Base-by-base conservation (phyloP, 2,797 vertebrate species). In the Novumbra hubbsi region DNA sequence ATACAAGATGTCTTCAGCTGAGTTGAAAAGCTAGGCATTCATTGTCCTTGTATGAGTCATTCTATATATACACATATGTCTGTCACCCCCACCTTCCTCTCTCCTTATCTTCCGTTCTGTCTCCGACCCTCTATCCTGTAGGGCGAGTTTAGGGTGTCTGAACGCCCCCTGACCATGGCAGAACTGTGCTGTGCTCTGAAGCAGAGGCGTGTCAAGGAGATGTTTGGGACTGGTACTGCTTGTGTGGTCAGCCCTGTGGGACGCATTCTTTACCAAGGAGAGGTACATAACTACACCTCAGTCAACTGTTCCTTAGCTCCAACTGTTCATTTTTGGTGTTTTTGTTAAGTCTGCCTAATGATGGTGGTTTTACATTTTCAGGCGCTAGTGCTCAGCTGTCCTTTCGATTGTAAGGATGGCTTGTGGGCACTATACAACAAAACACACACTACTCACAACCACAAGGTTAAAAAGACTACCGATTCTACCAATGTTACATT, bases 201-300 rank as follows among this genome's bases (percentile, higher is more conserved):
- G 78, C 91, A 92, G 73, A 85, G 87, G 79, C 89, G 95, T 19
- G 92, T 98, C 72, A 95, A 85, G 87, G 96, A 96, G 88, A 92
- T 98, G 92, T 98, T 98, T 73, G 97, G 97, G 55, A 93, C 94
- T 0, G 97, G 96, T 0, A 98, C 97, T 0, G 97, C 96, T 73
- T 96, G 95, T 0, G 3, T 96, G 41, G 92, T 98, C 38, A 94
- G 95, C 72, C 95, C 94, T 0, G 82, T 98, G 62, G 92, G 92
- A 15, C 81, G 86, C 27, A 86, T 98, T 49, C 80, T 96, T 3
- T 97, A 96, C 89, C 84, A 94, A 76, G 93, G 90, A 32, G 80
- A 96, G 95, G 97, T 96, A 60, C 55, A 60, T 12, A 12, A 60
- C 55, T 24, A 60, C 8, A 24, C 3, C 55, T 60, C 55, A 11